Percentiles rank a stretch among this genome's conserved stretches.
Evolutionary conservation across 2,888 invertebrate species (phyloP).

Genomic region (Plagiodera versicolora): DNA sequence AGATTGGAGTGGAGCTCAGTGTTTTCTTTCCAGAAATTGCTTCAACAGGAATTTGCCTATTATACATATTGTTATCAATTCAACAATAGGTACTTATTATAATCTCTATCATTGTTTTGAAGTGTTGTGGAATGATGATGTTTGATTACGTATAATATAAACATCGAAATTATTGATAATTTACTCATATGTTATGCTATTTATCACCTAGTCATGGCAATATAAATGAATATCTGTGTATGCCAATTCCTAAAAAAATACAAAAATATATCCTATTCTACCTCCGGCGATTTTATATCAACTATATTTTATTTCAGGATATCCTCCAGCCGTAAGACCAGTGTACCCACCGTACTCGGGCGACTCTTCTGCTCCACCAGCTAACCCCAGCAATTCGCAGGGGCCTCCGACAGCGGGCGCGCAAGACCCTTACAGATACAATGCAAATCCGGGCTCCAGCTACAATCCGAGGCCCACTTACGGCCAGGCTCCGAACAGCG

Average conservation of each 20-base stretch:
- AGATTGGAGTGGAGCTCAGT: neutral
- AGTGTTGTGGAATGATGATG: neutral
- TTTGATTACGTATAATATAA: neutral
- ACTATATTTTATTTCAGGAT: constrained; percentile 39
- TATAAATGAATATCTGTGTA: neutral
- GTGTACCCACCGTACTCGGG: constrained; percentile 78
- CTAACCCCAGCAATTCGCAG: constrained; percentile 44
- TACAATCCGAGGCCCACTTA: constrained; percentile 52
- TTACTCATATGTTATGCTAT: neutral
- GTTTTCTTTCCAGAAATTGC: neutral
- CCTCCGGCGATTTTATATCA: neutral
- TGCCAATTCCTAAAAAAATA: too few relatives aligned
- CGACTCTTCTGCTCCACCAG: constrained; percentile 49
- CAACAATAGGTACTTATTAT: neutral
- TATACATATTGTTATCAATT: neutral
- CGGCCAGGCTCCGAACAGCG: constrained; percentile 48
- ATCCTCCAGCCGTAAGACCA: constrained; percentile 71
- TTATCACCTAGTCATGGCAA: neutral
- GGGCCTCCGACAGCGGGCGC: constrained; percentile 41
- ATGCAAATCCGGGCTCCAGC: constrained; percentile 44
- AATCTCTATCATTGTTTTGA: neutral
- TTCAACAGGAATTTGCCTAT: neutral
- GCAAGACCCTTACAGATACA: constrained; percentile 54
- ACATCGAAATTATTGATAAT: neutral
- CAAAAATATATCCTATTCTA: too few relatives aligned